Conservation (phyloP, 2,888 invertebrate species). For the Drosophila anomelani region DNA sequence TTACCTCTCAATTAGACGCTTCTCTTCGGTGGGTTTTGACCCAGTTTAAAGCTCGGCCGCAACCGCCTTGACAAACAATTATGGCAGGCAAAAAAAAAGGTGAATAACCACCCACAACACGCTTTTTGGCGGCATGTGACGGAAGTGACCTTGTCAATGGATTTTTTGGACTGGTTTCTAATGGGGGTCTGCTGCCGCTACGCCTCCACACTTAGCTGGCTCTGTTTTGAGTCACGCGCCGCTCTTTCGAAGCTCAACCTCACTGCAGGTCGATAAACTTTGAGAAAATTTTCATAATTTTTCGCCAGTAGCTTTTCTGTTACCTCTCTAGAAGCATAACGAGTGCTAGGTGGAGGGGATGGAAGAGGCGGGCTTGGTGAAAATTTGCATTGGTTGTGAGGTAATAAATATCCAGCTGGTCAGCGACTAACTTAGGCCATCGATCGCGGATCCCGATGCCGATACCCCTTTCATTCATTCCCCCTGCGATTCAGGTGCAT, state of each 20-base stretch:
- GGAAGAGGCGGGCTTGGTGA: conserved; percentile 14
- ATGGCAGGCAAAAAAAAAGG: conserved; percentile 56
- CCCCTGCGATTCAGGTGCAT: conserved; percentile 49
- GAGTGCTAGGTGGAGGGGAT: neutral
- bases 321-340: conserved; percentile 30
- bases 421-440: conserved; percentile 50
- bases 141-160: conserved; percentile 79
- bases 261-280: conserved; percentile 48
- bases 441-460: conserved; percentile 57
- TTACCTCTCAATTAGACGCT: conserved; percentile 36
- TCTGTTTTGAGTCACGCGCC: conserved; percentile 27
- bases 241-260: conserved; percentile 48
- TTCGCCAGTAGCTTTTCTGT: conserved; percentile 60
- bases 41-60: conserved; percentile 58
- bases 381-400: conserved; percentile 74
- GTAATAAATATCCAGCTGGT: conserved; percentile 77
- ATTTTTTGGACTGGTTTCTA: conserved; percentile 58
- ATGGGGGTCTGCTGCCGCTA: conserved; percentile 32
- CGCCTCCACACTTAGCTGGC: conserved; percentile 10
- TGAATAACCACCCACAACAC: conserved; percentile 74
- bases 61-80: conserved; percentile 74
- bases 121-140: conserved; percentile 54
- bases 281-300: conserved; percentile 56
- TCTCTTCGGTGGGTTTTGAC: conserved; percentile 52
- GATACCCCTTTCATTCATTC: neutral